Percentiles rank a stretch among this genome's conserved stretches.
Conservation (phyloP, 2,113 vertebrate genomes). For the Opisthocomus hoazin region DNA sequence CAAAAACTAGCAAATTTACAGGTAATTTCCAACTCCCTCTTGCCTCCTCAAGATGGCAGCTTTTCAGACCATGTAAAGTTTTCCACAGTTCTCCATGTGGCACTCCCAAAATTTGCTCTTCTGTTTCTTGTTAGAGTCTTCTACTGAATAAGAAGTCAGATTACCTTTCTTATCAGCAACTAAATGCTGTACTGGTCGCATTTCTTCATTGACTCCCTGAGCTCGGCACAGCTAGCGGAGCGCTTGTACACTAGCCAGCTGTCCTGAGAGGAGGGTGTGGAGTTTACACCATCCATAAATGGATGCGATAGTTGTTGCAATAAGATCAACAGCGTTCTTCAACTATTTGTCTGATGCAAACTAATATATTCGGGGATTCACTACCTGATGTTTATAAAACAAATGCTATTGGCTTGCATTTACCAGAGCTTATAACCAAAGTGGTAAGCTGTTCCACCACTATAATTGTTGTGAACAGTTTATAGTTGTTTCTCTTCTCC, state of each 20-base stretch:
- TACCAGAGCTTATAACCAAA: neutral
- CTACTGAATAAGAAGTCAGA: neutral
- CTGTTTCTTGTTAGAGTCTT: neutral
- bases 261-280: too few relatives aligned
- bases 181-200: neutral
- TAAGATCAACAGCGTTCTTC: neutral
- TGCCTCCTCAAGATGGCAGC: neutral
- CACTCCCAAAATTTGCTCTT: neutral
- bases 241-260: rapidly evolving
- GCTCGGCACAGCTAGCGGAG: neutral
- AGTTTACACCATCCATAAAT: neutral
- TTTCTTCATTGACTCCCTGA: neutral
- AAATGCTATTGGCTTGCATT: neutral
- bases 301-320: neutral
- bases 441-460: neutral
- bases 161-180: neutral
- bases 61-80: neutral
- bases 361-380: neutral
- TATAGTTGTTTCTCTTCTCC: neutral
- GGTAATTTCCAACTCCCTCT: neutral
- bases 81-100: neutral
- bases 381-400: neutral
- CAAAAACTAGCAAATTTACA: too few relatives aligned
- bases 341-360: neutral
- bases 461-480: neutral